Percentiles rank a stretch among this genome's conserved stretches.
Conservation (phyloP, 2,113 vertebrate species). For the Myrmecobius fasciatus region DNA sequence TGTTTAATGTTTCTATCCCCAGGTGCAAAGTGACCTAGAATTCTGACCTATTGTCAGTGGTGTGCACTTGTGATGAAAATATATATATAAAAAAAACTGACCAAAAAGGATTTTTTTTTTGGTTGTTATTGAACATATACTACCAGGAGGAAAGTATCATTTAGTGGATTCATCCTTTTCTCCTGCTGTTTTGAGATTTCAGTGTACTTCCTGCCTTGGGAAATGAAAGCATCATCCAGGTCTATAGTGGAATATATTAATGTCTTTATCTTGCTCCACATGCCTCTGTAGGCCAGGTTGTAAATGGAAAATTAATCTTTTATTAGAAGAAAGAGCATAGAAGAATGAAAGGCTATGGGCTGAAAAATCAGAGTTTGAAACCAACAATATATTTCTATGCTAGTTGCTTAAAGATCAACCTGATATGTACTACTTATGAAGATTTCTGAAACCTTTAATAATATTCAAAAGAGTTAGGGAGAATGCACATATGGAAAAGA, state of each 20-base stretch:
- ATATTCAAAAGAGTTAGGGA: neutral
- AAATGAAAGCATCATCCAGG: neutral
- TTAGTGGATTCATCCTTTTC: neutral
- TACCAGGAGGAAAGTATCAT: neutral
- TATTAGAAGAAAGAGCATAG: neutral
- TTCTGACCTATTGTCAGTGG: neutral
- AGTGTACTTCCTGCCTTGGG: neutral
- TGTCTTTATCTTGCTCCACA: neutral
- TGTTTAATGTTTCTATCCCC: neutral
- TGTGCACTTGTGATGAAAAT: neutral
- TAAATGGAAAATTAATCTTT: neutral
- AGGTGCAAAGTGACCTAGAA: neutral
- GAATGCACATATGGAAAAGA: neutral
- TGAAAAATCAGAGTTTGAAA: neutral
- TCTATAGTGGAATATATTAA: neutral
- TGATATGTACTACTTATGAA: neutral
- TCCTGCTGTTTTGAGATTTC: neutral
- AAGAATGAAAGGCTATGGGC: neutral
- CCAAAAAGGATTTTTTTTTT: slow-evolving; percentile 5
- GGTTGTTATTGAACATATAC: neutral
- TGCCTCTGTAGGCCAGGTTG: neutral
- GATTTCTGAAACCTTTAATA: neutral
- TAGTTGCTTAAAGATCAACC: neutral
- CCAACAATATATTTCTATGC: neutral
- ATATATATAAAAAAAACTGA: neutral